These are phyloP conservation scores for Drosophila willistoni DNA, from an alignment of 1,140 invertebrate genomes.

Conservation along the genomic window DNA sequence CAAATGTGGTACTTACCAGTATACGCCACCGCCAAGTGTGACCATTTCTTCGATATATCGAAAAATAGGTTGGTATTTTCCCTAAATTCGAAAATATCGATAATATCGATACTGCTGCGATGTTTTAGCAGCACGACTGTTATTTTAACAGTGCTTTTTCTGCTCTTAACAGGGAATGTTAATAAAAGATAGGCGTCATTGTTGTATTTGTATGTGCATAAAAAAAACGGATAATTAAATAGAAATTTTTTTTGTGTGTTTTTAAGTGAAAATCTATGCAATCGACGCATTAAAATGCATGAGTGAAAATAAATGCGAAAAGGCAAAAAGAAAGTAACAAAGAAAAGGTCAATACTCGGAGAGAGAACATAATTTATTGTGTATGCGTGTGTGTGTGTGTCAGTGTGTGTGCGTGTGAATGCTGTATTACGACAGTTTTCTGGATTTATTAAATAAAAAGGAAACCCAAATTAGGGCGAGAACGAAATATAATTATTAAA, in stretches of 20 bases:
- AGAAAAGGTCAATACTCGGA: slow-evolving; percentile 9
- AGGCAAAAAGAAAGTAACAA: slow-evolving; percentile 12
- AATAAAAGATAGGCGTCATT: slow-evolving; percentile 5
- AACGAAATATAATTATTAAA: background rate
- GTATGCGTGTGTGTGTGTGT: slow-evolving; percentile 13
- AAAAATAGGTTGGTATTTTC: no score
- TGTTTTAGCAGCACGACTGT: no score
- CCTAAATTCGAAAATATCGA: no score
- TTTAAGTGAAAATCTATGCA: slow-evolving; percentile 18
- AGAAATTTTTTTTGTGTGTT: slow-evolving; percentile 14
- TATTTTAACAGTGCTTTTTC: no score
- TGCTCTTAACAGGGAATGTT: no score
- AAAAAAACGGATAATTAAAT: slow-evolving; percentile 1
- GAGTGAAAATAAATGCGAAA: background rate
- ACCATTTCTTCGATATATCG: no score
- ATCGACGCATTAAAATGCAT: slow-evolving; percentile 2
- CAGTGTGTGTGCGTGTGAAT: slow-evolving; percentile 6
- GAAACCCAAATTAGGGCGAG: background rate
- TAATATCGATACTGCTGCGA: no score
- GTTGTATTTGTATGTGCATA: slow-evolving; percentile 11
- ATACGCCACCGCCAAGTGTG: no score
- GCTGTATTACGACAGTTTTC: slow-evolving; percentile 14
- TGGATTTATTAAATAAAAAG: background rate
- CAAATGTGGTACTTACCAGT: no score
- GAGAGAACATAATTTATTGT: slow-evolving; percentile 18